phyloP scores from a whole-genome alignment of 2,888 invertebrate genomes.

The Andrena hattorfiana region DNA sequence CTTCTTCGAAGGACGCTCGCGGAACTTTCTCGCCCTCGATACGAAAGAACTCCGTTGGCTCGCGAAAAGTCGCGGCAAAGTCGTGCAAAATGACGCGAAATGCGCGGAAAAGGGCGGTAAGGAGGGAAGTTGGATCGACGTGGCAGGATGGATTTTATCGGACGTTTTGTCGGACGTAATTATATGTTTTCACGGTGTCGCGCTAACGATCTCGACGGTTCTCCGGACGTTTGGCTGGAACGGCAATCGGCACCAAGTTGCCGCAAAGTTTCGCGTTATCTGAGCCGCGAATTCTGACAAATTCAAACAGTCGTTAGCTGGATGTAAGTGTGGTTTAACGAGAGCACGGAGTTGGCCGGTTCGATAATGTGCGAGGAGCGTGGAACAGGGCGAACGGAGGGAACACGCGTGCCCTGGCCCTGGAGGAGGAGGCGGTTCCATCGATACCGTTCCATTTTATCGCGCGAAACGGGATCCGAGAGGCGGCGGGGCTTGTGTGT shows the following conservation, averaged over 20 bases:
- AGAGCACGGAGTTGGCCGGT: neutral
- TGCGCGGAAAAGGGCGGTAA: neutral
- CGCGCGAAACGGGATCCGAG: neutral
- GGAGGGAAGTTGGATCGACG: constrained; percentile 52
- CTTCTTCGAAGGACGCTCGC: constrained; percentile 20
- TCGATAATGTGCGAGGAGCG: constrained; percentile 1
- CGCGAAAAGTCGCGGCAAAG: constrained; percentile 36
- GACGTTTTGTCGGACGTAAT: neutral
- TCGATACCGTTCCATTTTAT: constrained; percentile 17
- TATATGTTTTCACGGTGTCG: constrained; percentile 17
- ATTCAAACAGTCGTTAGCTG: constrained; percentile 26
- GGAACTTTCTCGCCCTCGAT: constrained; percentile 39
- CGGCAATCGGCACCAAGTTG: constrained; percentile 16
- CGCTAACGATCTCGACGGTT: constrained; percentile 30
- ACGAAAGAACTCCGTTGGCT: constrained; percentile 14
- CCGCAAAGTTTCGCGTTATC: constrained; percentile 28
- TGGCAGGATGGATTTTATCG: constrained; percentile 30
- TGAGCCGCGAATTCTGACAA: constrained; percentile 10
- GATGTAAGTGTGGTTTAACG: constrained; percentile 17
- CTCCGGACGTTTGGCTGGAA: constrained; percentile 21
- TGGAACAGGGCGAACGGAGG: neutral
- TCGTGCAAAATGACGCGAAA: constrained; percentile 43
- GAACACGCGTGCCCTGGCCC: neutral
- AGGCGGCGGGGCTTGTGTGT: neutral
- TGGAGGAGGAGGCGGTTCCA: neutral